Evolutionary conservation across 2,888 invertebrate species (phyloP), one percentile per base, ranked within the genome.

Genomic region (Cantharis lateralis): DNA sequence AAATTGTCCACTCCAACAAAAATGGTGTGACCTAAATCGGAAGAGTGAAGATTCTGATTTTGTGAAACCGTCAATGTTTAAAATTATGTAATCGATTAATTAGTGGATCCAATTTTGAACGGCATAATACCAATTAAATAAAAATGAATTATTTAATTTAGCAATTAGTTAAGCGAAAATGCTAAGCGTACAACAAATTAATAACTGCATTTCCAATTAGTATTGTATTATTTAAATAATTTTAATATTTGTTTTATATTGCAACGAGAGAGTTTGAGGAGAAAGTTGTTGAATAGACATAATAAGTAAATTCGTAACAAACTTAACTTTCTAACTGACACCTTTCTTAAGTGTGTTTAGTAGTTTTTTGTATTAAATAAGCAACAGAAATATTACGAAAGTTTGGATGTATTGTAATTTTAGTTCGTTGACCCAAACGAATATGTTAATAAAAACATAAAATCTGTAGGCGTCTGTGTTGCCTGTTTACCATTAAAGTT

Each of bases 291-390:
- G 48, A 48, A 48, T 48, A 48, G 48, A 48, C 48, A 48, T 48
- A 66, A 72, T 64, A 64, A 62, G 16, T 64, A 64, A 64, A 72
- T 64, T 63, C 64, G 32, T 66, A 63, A 48, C 48, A 48, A 48
- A 64, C 15, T 66, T 69, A 69, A 16, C 28, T 64, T 28, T 71
- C 63, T 26, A 71, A 72, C 20, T 61, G 32, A 61, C 48, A 26
- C 71, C 64, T 72, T 72, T 72, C 72, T 68, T 72, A 68, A 72
- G 72, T 68, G 66, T 24, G 61, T 72, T 72, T 72, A 63, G 63
- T 71, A 71, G 28, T 72, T 72, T 72, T 68, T 66, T 66, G 64
- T 66, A 68, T 72, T 72, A 68, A 72, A 68, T 68, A 72, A 69
- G 68, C 68, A 73, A 26, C 16, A 32, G 16, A 69, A 73, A 73